A percentile compares a stretch with the other conserved stretches of the same genome.
Conservation (phyloP, 37 sponge, comb jelly and placozoan genomes). For the Diacarnus erythraeanus region DNA sequence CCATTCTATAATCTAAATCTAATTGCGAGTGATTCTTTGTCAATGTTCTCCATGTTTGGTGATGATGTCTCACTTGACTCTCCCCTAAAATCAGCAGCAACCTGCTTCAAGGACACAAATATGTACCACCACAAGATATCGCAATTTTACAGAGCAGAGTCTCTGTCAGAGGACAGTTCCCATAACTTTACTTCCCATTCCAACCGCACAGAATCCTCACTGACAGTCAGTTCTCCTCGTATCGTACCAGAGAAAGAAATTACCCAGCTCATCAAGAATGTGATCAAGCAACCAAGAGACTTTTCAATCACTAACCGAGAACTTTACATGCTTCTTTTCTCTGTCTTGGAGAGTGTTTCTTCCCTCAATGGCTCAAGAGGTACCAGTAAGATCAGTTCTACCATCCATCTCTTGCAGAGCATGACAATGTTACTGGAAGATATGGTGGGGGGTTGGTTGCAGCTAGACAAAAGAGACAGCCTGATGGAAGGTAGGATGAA, state of each 20-base stretch:
- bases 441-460: conserved; percentile 37
- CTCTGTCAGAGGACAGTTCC: not conserved
- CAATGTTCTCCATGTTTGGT: not conserved
- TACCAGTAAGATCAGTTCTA: conserved; percentile 11
- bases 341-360: conserved; percentile 34
- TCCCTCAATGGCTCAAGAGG: conserved; percentile 8
- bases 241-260: conserved; percentile 1
- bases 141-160: not conserved
- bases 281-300: conserved; percentile 3
- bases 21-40: not conserved
- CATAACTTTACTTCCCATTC: not conserved
- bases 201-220: not conserved
- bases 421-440: conserved; percentile 54
- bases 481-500: not conserved
- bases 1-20: conserved; percentile 29
- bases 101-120: too few species aligned
- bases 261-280: not conserved
- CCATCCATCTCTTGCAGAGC: conserved; percentile 31
- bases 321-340: conserved; percentile 43
- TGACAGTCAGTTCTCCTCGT: not conserved
- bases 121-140: not conserved
- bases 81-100: not conserved
- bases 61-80: not conserved
- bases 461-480: conserved; percentile 20
- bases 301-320: conserved; percentile 8